A percentile compares a stretch with the other conserved stretches of the same genome.
These are phyloP conservation scores for Chunga burmeisteri DNA, from an alignment of 2,113 vertebrate genomes.

Conservation along the genomic window DNA sequence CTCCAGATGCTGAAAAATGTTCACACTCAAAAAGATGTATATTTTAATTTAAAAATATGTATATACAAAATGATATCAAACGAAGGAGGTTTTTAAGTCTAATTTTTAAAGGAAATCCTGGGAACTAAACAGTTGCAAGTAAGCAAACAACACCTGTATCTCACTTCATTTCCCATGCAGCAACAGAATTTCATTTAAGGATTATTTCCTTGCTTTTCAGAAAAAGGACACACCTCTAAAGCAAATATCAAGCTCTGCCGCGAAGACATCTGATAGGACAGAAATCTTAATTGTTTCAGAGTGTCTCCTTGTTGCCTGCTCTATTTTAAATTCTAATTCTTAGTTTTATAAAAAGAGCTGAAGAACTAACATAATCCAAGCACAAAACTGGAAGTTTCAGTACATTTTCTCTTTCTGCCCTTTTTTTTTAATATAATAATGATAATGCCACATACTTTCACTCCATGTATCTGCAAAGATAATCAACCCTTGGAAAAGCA, in stretches of 20 bases:
- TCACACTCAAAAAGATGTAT: background rate
- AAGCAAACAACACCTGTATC: background rate
- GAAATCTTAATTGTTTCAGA: background rate
- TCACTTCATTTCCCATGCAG: background rate
- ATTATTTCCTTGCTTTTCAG: background rate
- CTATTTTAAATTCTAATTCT: background rate
- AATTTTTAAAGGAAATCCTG: background rate
- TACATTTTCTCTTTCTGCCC: background rate
- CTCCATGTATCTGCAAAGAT: background rate
- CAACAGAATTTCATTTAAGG: background rate
- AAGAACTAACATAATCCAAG: background rate
- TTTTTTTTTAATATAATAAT: background rate
- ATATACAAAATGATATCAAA: background rate
- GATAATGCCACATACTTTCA: background rate
- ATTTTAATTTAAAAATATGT: background rate
- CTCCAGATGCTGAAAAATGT: slow-evolving; percentile 44
- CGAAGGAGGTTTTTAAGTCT: background rate
- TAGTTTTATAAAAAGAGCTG: background rate
- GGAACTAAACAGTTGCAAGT: background rate
- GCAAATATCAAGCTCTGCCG: background rate
- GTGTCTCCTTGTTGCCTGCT: background rate
- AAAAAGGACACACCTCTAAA: background rate
- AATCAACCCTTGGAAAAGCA: background rate
- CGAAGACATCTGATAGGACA: background rate
- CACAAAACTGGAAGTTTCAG: background rate